A percentile compares a stretch with the other conserved stretches of the same genome.
phyloP scores from a whole-genome alignment of 2,888 invertebrate genomes.

The Andrena flavipes region DNA sequence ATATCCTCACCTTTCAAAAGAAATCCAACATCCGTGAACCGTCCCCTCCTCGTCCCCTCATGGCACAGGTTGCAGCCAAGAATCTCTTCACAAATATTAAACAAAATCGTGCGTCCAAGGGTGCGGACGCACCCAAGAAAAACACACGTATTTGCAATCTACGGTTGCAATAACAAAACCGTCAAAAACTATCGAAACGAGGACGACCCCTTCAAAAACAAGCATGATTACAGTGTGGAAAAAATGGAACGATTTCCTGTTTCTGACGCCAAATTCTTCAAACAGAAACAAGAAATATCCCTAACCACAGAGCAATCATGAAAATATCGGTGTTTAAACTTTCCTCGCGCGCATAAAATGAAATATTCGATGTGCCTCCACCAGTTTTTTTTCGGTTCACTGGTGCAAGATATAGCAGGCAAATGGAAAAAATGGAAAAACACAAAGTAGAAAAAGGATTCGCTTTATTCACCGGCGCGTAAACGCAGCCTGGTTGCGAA shows the following conservation, averaged over 20 bases:
- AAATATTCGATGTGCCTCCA: not conserved
- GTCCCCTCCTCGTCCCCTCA: constrained; percentile 47
- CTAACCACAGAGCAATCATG: not conserved
- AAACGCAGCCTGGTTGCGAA: constrained; percentile 26
- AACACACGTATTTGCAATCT: constrained; percentile 1
- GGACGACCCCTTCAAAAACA: not conserved
- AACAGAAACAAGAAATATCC: constrained; percentile 28
- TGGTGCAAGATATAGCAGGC: constrained; percentile 27
- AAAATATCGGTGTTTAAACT: not conserved
- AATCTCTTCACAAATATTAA: not conserved
- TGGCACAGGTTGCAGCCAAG: not conserved
- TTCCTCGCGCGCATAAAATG: not conserved
- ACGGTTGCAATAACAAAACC: not conserved
- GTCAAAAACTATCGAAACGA: not conserved
- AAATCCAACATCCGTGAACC: constrained; percentile 35
- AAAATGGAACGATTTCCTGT: constrained; percentile 3
- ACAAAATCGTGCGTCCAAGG: not conserved
- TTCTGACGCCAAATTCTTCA: not conserved
- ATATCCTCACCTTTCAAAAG: constrained; percentile 64
- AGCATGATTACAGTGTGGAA: not conserved
- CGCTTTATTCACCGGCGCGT: constrained; percentile 11
- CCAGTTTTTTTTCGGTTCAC: not conserved
- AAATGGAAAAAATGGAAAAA: constrained; percentile 2
- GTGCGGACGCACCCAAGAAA: not conserved
- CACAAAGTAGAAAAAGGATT: not conserved